Percentiles rank a stretch among this genome's conserved stretches.
Conservation (phyloP, 2,888 invertebrate species). For the Epinotia bilunana region DNA sequence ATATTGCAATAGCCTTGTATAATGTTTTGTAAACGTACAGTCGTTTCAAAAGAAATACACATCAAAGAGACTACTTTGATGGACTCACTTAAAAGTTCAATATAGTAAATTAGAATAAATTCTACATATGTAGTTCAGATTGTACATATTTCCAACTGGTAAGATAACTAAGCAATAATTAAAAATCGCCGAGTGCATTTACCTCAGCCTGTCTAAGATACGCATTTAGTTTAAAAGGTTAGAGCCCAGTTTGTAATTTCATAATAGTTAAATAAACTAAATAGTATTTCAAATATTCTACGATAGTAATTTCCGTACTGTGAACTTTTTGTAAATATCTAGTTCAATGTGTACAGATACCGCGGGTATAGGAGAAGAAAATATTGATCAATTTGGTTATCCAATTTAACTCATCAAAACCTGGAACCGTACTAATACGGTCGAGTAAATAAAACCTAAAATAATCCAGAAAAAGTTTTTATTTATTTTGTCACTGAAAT, state of each 20-base stretch:
- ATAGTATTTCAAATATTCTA: constrained; percentile 21
- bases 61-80: neutral
- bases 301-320: constrained; percentile 14
- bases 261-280: constrained; percentile 23
- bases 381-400: constrained; percentile 3
- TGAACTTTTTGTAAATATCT: constrained; percentile 24
- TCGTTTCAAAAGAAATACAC: neutral
- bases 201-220: constrained; percentile 17
- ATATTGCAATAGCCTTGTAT: constrained; percentile 33
- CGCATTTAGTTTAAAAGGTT: constrained; percentile 19
- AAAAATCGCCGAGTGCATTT: constrained; percentile 2
- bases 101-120: neutral
- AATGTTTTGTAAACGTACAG: constrained; percentile 2
- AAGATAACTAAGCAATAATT: constrained; percentile 1
- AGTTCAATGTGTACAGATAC: constrained; percentile 1
- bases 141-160: constrained; percentile 17
- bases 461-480: neutral
- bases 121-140: neutral
- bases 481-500: neutral
- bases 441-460: neutral
- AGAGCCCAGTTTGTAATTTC: constrained; percentile 6
- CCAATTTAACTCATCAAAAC: neutral
- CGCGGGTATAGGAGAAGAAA: neutral
- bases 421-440: neutral
- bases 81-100: constrained; percentile 2